These are phyloP conservation scores for Gouania willdenowi DNA, from an alignment of 2,797 vertebrate genomes.

Conservation along the genomic window DNA sequence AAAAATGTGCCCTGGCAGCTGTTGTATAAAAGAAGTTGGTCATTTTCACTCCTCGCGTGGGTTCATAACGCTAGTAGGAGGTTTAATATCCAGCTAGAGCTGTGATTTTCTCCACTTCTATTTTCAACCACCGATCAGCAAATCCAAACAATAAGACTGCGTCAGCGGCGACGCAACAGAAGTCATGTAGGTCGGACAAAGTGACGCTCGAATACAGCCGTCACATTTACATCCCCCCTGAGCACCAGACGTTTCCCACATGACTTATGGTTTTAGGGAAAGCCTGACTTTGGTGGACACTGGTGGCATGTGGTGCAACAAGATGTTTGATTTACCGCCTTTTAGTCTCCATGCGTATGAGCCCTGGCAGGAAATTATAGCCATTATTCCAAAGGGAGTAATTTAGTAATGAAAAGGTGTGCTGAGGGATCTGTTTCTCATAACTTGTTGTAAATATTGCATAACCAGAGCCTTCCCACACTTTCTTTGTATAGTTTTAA, in stretches of 20 bases:
- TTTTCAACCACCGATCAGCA: not conserved
- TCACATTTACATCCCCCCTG: constrained; percentile 20
- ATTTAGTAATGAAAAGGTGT: too few species aligned
- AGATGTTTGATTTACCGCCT: too few species aligned
- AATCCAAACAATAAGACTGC: constrained; percentile 5
- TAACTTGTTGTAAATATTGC: not conserved
- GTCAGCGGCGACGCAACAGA: constrained; percentile 17
- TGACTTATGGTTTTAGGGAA: constrained; percentile 2
- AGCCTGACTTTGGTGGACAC: not conserved
- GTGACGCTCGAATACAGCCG: constrained; percentile 25
- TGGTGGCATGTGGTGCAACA: not conserved
- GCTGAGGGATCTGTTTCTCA: too few species aligned
- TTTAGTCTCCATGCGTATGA: too few species aligned
- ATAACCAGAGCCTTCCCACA: too few species aligned
- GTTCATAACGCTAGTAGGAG: constrained; percentile 31
- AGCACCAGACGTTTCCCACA: constrained; percentile 4
- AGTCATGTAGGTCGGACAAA: constrained; percentile 27
- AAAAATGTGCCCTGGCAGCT: constrained; percentile 21
- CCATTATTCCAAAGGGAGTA: too few species aligned
- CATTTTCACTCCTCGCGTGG: constrained; percentile 25
- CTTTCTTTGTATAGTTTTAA: too few species aligned
- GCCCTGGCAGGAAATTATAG: too few species aligned
- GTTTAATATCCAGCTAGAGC: constrained; percentile 8
- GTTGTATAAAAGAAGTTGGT: constrained; percentile 32
- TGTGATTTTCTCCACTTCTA: not conserved